phyloP scores from a whole-genome alignment of 92 coral and sea anemone genomes.

The Phymanthus crucifer region DNA sequence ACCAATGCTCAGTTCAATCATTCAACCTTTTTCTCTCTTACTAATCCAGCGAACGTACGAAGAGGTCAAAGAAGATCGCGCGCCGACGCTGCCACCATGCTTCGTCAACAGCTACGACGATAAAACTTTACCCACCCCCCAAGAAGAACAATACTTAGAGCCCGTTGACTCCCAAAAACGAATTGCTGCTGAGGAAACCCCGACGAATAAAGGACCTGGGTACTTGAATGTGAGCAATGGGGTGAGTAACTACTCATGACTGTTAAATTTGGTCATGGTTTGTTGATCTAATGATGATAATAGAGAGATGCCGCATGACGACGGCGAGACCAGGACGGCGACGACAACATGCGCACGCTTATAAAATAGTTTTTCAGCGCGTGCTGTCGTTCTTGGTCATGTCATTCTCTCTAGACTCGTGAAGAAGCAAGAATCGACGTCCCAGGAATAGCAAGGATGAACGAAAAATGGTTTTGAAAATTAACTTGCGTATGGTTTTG shows the following conservation, averaged over 20 bases:
- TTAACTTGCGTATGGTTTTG: too few species aligned
- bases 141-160: background rate
- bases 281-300: background rate
- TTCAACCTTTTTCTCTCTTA: background rate
- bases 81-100: background rate
- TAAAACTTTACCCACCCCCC: background rate
- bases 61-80: background rate
- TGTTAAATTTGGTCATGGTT: too few species aligned
- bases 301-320: too few species aligned
- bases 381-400: too few species aligned
- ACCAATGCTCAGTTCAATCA: too few species aligned
- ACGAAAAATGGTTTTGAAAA: too few species aligned
- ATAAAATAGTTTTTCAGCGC: too few species aligned
- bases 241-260: slow-evolving; percentile 9
- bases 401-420: too few species aligned
- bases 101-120: background rate
- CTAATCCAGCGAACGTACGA: slow-evolving; percentile 11
- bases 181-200: background rate
- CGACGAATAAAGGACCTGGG: slow-evolving; percentile 3
- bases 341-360: too few species aligned
- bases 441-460: too few species aligned
- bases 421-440: too few species aligned
- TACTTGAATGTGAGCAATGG: slow-evolving; percentile 29
- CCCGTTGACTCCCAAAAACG: background rate
- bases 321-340: too few species aligned